Base-by-base conservation (phyloP, 2,797 vertebrate genomes). In the Eleutherodactylus coqui region DNA sequence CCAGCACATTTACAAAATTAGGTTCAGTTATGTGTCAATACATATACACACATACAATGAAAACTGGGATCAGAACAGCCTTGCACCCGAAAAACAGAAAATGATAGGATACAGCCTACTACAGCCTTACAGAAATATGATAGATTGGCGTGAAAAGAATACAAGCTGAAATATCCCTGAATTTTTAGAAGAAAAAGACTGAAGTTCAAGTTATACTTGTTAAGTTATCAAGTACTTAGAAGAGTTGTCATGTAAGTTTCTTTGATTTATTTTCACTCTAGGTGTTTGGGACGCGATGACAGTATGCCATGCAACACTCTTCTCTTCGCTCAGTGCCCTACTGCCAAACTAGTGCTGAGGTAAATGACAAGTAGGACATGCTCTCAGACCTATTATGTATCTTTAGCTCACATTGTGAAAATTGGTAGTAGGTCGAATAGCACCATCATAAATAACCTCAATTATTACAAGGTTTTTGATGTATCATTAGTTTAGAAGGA, bases 311-410 rank as follows among this genome's bases (percentile, higher is more conserved):
- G 92, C 89, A 92, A 92, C 92, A 93, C 94, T 92, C 90, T 92
- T 92, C 94, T 92, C 94, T 94, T 92, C 91, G 92, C 92, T 95
- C 93, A 91, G 93, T 92, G 94, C 96, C 95, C 96, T 97, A 97
- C 96, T 99, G 97, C 97, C 96, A 96, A 96, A 95, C 96, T 97
- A 97, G 94, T 96, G 96, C 95, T 99, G 98, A 99, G 98, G 98
- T 99, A 99, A 98, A 96, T 96, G 96, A 96, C 95, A 96, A 95
- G 93, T 96, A 97, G 96, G 95, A 95, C 96, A 94, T 95, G 96
- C 95, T 96, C 96, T 96, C 95, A 96, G 95, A 95, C 95, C 93
- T 94, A 93, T 95, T 92, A 93, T 94, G 91, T 92, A 92, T 91
- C 93, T 93, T 93, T 92, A 94, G 94, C 94, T 97, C 96, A 98